phyloP scores from a whole-genome alignment of 2,113 vertebrate genomes.

The Ornithorhynchus anatinus region DNA sequence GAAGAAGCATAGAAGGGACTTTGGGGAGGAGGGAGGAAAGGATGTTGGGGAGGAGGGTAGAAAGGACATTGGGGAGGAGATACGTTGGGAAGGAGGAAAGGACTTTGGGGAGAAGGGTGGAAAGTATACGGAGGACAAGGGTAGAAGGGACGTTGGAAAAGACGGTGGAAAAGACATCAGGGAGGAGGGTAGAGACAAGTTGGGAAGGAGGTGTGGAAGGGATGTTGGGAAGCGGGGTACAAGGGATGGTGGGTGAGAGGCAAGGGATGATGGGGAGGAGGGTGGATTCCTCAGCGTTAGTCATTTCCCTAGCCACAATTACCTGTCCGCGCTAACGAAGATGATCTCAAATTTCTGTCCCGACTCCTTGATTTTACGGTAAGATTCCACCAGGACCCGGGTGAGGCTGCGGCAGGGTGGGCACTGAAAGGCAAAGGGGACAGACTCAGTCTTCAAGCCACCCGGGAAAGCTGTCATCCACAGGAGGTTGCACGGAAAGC shows the following conservation, averaged over 20 bases:
- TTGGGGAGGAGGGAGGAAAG: neutral
- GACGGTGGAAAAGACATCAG: too few species aligned
- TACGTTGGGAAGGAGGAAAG: too few species aligned
- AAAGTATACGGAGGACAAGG: too few species aligned
- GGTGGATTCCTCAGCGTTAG: rapidly evolving
- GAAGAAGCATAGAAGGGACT: neutral
- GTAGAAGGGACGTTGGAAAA: too few species aligned
- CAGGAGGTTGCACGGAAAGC: too few species aligned
- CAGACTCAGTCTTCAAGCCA: too few species aligned
- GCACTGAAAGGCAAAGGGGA: conserved; percentile 76
- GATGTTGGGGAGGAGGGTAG: rapidly evolving
- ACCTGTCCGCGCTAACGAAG: conserved; percentile 97
- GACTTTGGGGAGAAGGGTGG: rapidly evolving
- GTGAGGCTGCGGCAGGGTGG: conserved; percentile 95
- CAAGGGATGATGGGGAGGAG: neutral
- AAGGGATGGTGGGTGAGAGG: neutral
- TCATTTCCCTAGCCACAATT: neutral
- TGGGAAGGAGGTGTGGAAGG: neutral
- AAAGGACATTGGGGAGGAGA: neutral
- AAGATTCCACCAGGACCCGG: conserved; percentile 92
- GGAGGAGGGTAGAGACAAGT: neutral
- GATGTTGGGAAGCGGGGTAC: neutral
- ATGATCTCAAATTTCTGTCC: conserved; percentile 98
- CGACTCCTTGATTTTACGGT: conserved; percentile 89
- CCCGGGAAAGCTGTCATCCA: too few species aligned